phyloP scores from a whole-genome alignment of 2,797 vertebrate species.

The Malacoraja senta region DNA sequence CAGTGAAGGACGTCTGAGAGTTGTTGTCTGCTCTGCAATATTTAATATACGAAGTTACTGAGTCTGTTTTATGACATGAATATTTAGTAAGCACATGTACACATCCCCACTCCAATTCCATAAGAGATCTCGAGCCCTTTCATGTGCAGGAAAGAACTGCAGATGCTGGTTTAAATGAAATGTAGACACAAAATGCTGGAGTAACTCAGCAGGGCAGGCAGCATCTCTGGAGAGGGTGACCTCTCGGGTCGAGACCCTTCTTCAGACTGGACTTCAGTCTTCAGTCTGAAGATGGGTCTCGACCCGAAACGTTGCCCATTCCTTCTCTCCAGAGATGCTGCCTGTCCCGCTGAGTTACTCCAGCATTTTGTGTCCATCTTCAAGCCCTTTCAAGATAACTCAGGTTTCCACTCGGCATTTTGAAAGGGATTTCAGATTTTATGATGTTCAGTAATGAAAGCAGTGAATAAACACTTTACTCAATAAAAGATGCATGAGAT shows the following conservation, averaged over 20 bases:
- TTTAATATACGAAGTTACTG: not conserved
- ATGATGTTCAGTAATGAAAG: not conserved
- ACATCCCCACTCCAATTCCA: not conserved
- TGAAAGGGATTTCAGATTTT: not conserved
- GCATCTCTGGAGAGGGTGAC: too few species aligned
- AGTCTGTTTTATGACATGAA: not conserved
- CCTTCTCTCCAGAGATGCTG: too few species aligned
- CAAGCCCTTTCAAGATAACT: not conserved
- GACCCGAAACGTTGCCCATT: too few species aligned
- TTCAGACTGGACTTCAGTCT: too few species aligned
- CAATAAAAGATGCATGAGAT: too few species aligned
- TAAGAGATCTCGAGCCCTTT: not conserved
- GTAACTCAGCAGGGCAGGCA: too few species aligned
- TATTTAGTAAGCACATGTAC: not conserved
- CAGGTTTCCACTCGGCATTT: not conserved
- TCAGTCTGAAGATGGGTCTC: too few species aligned
- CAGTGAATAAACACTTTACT: not conserved
- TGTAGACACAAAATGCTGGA: too few species aligned
- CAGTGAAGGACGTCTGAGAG: not conserved
- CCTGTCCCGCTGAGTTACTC: too few species aligned
- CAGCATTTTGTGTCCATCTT: too few species aligned
- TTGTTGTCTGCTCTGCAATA: not conserved
- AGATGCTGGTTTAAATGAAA: too few species aligned
- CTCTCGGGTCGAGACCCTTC: too few species aligned
- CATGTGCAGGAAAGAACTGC: not conserved